Evolutionary conservation across 1,140 invertebrate genomes (phyloP).

Genomic region (Halyomorpha halys): DNA sequence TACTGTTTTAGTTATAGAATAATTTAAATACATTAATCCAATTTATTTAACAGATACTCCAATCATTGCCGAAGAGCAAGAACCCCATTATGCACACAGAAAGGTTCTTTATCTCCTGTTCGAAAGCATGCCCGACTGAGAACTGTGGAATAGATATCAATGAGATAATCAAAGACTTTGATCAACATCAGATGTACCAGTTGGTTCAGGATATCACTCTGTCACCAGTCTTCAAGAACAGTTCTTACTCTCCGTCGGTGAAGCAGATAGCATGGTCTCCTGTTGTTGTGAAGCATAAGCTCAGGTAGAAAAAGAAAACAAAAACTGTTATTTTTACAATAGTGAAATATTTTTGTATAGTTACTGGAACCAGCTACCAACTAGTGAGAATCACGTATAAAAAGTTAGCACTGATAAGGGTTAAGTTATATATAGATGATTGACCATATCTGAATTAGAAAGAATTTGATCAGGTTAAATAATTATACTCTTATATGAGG

Average conservation of each 20-base stretch:
- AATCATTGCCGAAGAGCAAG: neutral
- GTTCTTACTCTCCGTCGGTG: neutral
- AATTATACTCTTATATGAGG: too few species aligned
- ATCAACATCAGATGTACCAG: neutral
- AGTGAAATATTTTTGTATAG: too few species aligned
- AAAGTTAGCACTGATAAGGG: too few species aligned
- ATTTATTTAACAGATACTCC: neutral
- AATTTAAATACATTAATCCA: too few species aligned
- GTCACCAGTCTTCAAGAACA: neutral
- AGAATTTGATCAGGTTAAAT: too few species aligned
- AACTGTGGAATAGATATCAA: neutral
- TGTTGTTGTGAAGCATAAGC: neutral
- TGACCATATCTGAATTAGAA: too few species aligned
- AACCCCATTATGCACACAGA: neutral
- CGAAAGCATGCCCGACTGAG: neutral
- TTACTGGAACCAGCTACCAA: too few species aligned
- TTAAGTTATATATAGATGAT: too few species aligned
- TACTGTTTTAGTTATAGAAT: too few species aligned
- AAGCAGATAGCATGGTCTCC: constrained; percentile 2
- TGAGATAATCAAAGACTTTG: neutral
- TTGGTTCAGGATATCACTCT: neutral
- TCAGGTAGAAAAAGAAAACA: too few species aligned
- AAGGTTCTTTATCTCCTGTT: neutral
- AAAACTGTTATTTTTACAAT: too few species aligned
- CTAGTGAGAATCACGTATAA: too few species aligned